Conservation (phyloP, 2,797 vertebrate species). For the Silurus aristotelis region DNA sequence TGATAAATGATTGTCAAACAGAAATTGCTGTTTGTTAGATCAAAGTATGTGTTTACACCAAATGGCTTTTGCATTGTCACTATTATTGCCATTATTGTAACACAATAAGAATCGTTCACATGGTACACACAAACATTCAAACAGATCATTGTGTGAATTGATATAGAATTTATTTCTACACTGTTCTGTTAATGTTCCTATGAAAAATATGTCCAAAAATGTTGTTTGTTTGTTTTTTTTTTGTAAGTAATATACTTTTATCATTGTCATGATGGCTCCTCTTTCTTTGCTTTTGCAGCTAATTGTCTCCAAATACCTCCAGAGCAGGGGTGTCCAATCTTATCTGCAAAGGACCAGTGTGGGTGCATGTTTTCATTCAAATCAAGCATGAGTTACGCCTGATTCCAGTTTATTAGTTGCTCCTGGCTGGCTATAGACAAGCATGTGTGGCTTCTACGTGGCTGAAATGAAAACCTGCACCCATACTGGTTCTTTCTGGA, state of each 20-base stretch:
- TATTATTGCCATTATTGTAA: not conserved
- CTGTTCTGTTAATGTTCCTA: not conserved
- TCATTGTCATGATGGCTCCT: not conserved
- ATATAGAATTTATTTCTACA: not conserved
- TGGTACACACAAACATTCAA: not conserved
- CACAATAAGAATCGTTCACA: not conserved
- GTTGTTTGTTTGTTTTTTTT: not conserved
- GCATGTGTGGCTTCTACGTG: no score
- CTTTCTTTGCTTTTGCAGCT: not conserved
- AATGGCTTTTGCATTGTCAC: not conserved
- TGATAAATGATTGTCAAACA: not conserved
- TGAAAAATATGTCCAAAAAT: conserved; percentile 4
- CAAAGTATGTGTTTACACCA: not conserved
- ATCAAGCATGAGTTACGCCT: no score
- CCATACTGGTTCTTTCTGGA: no score
- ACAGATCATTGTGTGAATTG: not conserved
- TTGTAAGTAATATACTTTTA: conserved; percentile 4
- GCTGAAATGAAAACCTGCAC: no score
- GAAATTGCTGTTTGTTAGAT: not conserved
- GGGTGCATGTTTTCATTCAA: no score
- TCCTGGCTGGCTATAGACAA: no score
- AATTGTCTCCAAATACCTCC: not conserved
- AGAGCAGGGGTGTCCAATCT: no score
- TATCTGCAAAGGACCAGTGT: no score
- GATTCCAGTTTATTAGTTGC: no score